Percentiles rank a stretch among this genome's conserved stretches.
Evolutionary conservation across 2,888 invertebrate species (phyloP).

Genomic region (Xanthorhoe spadicearia): DNA sequence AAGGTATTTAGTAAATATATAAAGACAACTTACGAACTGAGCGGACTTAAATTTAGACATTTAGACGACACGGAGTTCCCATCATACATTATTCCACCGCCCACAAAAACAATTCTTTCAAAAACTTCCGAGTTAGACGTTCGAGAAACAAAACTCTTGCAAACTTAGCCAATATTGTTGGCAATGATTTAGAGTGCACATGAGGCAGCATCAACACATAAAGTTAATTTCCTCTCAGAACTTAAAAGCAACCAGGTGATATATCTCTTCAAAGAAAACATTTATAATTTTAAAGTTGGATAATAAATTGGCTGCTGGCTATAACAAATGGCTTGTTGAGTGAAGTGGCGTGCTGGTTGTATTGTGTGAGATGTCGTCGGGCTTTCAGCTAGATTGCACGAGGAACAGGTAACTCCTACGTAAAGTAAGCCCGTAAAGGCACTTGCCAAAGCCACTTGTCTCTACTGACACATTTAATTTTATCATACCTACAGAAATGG

Average conservation of each 20-base stretch:
- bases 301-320: slow-evolving; percentile 41
- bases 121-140: not conserved
- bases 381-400: slow-evolving; percentile 56
- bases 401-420: not conserved
- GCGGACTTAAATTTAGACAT: too few relatives aligned
- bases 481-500: too few relatives aligned
- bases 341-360: slow-evolving; percentile 45
- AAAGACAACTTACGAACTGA: too few relatives aligned
- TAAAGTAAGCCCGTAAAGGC: too few relatives aligned
- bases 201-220: not conserved
- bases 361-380: slow-evolving; percentile 43
- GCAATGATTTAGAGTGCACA: not conserved
- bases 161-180: not conserved
- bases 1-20: too few relatives aligned
- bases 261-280: slow-evolving; percentile 36
- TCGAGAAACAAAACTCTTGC: not conserved
- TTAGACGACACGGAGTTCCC: not conserved
- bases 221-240: slow-evolving; percentile 3
- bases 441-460: not conserved
- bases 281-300: slow-evolving; percentile 38
- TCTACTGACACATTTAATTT: too few relatives aligned
- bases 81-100: not conserved
- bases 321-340: slow-evolving; percentile 50
- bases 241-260: slow-evolving; percentile 29
- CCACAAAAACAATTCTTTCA: not conserved